Base-by-base conservation (phyloP, 2,888 invertebrate genomes). In the Biston stratarius region DNA sequence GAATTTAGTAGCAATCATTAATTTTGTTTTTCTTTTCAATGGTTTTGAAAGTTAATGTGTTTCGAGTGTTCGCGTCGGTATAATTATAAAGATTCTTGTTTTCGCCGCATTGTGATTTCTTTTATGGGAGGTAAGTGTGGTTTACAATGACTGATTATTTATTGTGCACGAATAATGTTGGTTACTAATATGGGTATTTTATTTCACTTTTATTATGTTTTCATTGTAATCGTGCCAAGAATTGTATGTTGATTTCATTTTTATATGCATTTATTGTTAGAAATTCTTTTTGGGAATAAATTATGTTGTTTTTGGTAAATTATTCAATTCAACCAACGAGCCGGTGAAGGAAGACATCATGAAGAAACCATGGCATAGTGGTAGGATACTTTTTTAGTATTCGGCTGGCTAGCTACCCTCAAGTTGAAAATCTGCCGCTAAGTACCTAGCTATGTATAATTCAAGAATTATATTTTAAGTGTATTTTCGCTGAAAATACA, bases 1-100 rank as follows among this genome's bases (percentile, higher is more conserved):
- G 90, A 73, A 91, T 92, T 94, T 92, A 93, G 89, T 88, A 83
- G 88, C 90, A 90, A 92, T 92, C 92, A 94, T 94, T 94, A 93
- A 94, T 94, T 92, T 92, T 90, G 90, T 92, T 92, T 91, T 91
- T 89, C 89, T 87, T 90, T 90, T 89, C 85, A 82, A 79, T 76
- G 84, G 64, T 68, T 71, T 71, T 64, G 68, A 86, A 90, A 89
- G 89, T 88, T 90, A 90, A 90, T 88, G 84, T 85, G 71, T 74
- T 87, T 89, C 87, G 85, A 91, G 90, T 88, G 86, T 79, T 77
- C 80, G 79, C 80, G 82, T 84, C 83, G 84, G 84, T 78, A 81
- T 88, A 84, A 86, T 86, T 87, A 83, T 78, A 82, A 83, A 83
- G 78, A 81, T 82, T 85, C 85, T 85, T 85, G 83, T 84, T 83